Evolutionary conservation across 2,888 invertebrate species (phyloP), one percentile per base, ranked within the genome.

Genomic region (Emmelina monodactyla): DNA sequence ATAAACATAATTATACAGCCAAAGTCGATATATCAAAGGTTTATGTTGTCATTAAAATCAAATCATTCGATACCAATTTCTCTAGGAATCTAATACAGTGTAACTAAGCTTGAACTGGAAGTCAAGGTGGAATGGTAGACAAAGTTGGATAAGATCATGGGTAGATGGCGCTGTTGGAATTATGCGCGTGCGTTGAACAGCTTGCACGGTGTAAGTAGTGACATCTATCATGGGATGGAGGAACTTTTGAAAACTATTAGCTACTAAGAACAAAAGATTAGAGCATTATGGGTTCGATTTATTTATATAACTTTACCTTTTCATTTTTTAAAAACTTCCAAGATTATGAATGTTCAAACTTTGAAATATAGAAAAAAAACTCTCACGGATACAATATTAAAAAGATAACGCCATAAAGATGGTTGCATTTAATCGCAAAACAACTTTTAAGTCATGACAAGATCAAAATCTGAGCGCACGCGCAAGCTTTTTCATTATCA

Each of bases 401-500:
- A 72, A 72, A 73, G 70, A 73, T 72, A 66, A 71, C 66, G 68
- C 66, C 62, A 53, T 14, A 58, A 53, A 47, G 45, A 51, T 53
- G 60, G 65, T 64, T 58, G 62, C 53, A 55, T 51, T 25, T 48
- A n/a, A 51, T 47, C 58, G 60, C 60, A 50, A 59, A 63, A 53
- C 51, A 47, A 53, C 53, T 54, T 53, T 55, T 51, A 55, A 55
- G 53, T 56, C 61, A 58, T 57, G 58, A 55, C 51, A 48, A 65
- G 69, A 70, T 70, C 53, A 35, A 53, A 60, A 70, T 70, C 68
- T 46, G 55, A 66, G 62, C 63, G 48, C 47, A 62, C 62, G 61
- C 58, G 53, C 44, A 63, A 70, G 67, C 48, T 56, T 51, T 56
- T 55, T 54, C 60, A 60, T 66, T 73, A 75, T 73, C 75, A 56